These are phyloP conservation scores for Silurus glanis DNA, from an alignment of 2,113 vertebrate species.

Conservation along the genomic window DNA sequence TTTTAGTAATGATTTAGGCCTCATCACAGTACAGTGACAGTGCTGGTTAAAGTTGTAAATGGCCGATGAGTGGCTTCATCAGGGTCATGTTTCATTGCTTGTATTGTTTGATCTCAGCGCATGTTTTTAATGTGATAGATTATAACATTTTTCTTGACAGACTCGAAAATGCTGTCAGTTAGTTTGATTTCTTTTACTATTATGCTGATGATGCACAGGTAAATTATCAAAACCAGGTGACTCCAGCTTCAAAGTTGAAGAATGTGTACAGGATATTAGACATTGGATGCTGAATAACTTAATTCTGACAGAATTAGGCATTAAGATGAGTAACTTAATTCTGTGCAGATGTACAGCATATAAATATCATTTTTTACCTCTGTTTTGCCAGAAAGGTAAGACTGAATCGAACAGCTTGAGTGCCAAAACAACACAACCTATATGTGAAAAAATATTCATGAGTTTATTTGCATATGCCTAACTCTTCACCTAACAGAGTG, in stretches of 20 bases:
- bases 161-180: background rate
- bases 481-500: background rate
- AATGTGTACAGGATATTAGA: background rate
- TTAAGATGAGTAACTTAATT: background rate
- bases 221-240: background rate
- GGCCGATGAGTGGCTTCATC: background rate
- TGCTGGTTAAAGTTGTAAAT: constrained; percentile 3
- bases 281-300: background rate
- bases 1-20: background rate
- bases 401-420: background rate
- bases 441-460: background rate
- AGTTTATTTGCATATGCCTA: background rate
- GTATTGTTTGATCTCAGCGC: background rate
- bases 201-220: background rate
- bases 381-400: background rate
- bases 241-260: background rate
- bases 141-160: background rate
- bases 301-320: background rate
- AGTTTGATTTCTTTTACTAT: background rate
- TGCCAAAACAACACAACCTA: background rate
- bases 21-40: background rate
- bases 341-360: background rate
- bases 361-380: too few relatives aligned
- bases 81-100: background rate
- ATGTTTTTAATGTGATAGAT: background rate